Conservation (phyloP, 2,888 invertebrate genomes). For the Chouioia cunea region DNA sequence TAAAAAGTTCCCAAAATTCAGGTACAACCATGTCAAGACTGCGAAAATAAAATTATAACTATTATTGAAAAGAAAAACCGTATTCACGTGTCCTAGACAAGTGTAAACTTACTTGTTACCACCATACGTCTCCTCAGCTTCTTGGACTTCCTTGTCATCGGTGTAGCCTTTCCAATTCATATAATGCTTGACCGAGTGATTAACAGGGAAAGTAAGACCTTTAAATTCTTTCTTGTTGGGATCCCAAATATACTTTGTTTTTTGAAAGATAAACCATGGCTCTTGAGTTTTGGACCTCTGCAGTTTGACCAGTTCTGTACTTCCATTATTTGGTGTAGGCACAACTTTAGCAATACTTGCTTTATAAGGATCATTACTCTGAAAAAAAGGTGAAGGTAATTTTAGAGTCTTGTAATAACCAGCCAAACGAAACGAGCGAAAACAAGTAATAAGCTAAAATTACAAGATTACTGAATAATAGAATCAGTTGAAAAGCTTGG, state of each 20-base stretch:
- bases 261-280: constrained; percentile 96
- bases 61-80: background rate
- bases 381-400: constrained; percentile 58
- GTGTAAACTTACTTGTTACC: constrained; percentile 81
- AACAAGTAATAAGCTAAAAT: too few species aligned
- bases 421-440: background rate
- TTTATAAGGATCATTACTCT: constrained; percentile 81
- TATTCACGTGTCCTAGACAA: background rate
- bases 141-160: constrained; percentile 82
- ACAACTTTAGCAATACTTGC: constrained; percentile 93
- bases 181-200: constrained; percentile 79
- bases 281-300: constrained; percentile 74
- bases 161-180: constrained; percentile 88
- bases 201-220: constrained; percentile 87
- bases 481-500: constrained; percentile 5
- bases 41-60: constrained; percentile 49
- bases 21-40: constrained; percentile 89
- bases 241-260: constrained; percentile 95
- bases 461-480: background rate
- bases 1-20: constrained; percentile 95
- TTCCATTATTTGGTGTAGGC: constrained; percentile 97
- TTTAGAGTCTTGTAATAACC: background rate
- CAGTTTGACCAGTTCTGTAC: constrained; percentile 90
- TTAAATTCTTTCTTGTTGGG: constrained; percentile 84
- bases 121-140: constrained; percentile 87